Evolutionary conservation across 1,140 invertebrate genomes (phyloP).

Genomic region (Cataglyphis hispanica): DNA sequence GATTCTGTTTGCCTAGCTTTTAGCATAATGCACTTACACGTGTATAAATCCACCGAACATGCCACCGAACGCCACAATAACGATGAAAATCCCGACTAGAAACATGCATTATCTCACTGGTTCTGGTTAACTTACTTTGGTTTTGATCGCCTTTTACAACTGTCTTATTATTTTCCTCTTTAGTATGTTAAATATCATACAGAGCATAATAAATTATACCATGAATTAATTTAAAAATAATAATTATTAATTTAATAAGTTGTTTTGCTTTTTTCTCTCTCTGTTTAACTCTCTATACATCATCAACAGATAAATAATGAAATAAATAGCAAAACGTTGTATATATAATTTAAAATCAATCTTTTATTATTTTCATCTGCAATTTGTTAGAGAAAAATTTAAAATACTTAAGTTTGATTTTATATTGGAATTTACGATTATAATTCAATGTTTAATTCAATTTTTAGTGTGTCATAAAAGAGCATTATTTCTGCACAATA

Average conservation of each 20-base stretch:
- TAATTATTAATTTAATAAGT: neutral
- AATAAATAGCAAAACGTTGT: neutral
- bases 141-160: neutral
- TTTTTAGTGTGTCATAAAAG: neutral
- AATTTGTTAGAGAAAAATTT: neutral
- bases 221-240: neutral
- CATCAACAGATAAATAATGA: neutral
- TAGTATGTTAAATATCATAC: neutral
- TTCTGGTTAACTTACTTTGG: neutral
- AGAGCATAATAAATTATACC: neutral
- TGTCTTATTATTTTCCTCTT: neutral
- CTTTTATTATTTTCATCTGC: neutral
- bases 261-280: neutral
- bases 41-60: slow-evolving; percentile 15
- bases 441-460: neutral
- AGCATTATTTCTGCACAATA: neutral
- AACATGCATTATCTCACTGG: slow-evolving; percentile 17
- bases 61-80: neutral
- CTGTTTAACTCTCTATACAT: neutral
- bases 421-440: neutral
- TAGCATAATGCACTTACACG: slow-evolving; percentile 59
- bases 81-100: slow-evolving; percentile 14
- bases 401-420: neutral
- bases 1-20: slow-evolving; percentile 67
- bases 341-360: neutral